These are phyloP conservation scores for Ciconia maguari DNA, from an alignment of 2,113 vertebrate species.

Conservation along the genomic window DNA sequence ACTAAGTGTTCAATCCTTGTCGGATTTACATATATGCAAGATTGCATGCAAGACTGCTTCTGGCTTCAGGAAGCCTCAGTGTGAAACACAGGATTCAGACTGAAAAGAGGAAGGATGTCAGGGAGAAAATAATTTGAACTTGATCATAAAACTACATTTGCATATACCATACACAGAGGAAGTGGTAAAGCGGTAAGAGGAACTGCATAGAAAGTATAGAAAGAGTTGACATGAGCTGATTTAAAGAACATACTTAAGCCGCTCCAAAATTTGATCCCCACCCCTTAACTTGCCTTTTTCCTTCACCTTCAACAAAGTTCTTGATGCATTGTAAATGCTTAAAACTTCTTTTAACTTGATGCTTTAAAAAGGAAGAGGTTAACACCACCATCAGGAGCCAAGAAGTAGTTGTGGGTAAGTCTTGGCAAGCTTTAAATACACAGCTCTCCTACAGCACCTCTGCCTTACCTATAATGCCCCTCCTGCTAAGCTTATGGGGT, in stretches of 20 bases:
- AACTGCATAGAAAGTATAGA: neutral
- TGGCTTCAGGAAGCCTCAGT: neutral
- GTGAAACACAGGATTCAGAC: neutral
- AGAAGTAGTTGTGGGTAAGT: neutral
- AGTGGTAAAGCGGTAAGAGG: neutral
- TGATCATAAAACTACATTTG: neutral
- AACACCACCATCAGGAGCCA: neutral
- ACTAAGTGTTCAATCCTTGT: neutral
- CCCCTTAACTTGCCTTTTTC: neutral
- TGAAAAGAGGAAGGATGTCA: neutral
- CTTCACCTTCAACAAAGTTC: neutral
- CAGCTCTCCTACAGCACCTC: neutral
- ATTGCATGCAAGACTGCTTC: neutral
- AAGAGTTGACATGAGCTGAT: neutral
- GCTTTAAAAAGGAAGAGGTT: neutral
- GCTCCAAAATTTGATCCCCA: neutral
- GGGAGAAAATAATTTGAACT: constrained; percentile 3
- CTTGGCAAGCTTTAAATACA: neutral
- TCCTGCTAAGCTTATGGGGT: neutral
- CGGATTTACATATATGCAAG: neutral
- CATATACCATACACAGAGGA: neutral
- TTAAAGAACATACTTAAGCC: neutral
- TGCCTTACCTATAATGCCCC: neutral
- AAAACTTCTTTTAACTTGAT: neutral
- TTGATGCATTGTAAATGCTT: neutral